These are phyloP conservation scores for Amblyjoppa proteus DNA, from an alignment of 2,888 invertebrate species.

Conservation along the genomic window DNA sequence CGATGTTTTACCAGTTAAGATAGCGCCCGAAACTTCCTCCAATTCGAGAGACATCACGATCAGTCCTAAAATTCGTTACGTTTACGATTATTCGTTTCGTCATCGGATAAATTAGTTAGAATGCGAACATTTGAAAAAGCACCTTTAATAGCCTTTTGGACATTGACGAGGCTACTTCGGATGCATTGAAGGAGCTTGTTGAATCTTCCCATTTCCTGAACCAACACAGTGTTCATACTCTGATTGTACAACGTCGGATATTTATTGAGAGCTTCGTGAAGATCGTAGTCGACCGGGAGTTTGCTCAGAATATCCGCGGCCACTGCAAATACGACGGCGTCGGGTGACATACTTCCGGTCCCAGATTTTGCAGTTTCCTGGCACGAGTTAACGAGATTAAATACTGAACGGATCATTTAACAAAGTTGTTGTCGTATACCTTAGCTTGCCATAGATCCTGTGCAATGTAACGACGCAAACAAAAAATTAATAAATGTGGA, in stretches of 20 bases:
- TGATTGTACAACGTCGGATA: slow-evolving; percentile 93
- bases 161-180: slow-evolving; percentile 90
- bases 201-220: slow-evolving; percentile 94
- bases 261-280: slow-evolving; percentile 89
- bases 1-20: slow-evolving; percentile 94
- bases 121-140: slow-evolving; percentile 24
- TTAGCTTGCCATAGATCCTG: slow-evolving; percentile 77
- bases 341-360: slow-evolving; percentile 89
- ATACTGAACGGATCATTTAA: neutral
- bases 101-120: neutral
- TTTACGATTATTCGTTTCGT: neutral
- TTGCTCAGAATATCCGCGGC: slow-evolving; percentile 92
- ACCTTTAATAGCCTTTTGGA: slow-evolving; percentile 96
- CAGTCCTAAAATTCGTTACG: slow-evolving; percentile 87
- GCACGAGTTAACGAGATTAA: neutral
- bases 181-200: slow-evolving; percentile 92
- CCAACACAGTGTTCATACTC: slow-evolving; percentile 97
- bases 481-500: slow-evolving; percentile 32
- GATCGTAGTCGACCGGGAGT: slow-evolving; percentile 90
- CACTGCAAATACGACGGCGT: slow-evolving; percentile 92
- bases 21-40: slow-evolving; percentile 94
- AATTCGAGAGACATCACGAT: slow-evolving; percentile 94
- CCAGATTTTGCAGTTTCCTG: slow-evolving; percentile 89
- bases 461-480: slow-evolving; percentile 48
- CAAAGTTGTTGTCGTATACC: slow-evolving; percentile 65